Base-by-base conservation (phyloP, 37 sponge, comb jelly and placozoan genomes). In the Ephydatia muelleri region DNA sequence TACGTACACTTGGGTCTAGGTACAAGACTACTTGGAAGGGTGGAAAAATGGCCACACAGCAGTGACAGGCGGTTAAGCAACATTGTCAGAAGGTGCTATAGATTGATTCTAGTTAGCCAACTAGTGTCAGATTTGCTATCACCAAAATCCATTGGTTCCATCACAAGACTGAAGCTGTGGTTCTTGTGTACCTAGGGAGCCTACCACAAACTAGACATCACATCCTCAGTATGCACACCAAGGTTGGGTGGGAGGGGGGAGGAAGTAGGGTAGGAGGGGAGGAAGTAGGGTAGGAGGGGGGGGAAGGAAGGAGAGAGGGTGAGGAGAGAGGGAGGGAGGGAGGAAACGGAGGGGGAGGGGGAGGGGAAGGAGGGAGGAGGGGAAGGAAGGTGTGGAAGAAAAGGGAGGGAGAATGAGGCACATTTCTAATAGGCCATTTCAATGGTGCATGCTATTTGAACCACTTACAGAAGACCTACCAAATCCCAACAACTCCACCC, bases 311-410 rank as follows among this genome's bases (percentile, higher is more conserved):
- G 43, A 32, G 38, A 33, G n/a, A 33, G 49, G 27, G 26, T 30
- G 74, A 40, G 37, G 74, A 39, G 49, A 78, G 73, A 36, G 11
- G n/a, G 57, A 26, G 16, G 27, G 80, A 84, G 70, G 72, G 32
- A 75, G 33, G 34, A 28, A n/a, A 36, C 9, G 66, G 70, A 23
- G 66, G 33, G 37, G 37, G 33, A 74, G 75, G 11, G 2, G 32
- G 32, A 23, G 25, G 11, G 75, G 70, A 11, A 69, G 70, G 70
- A 11, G 5, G 70, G 27, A 11, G 9, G 9, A 69, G 70, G 66
- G 4, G 47, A 11, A 69, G 70, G 30, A 11, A 69, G 70, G 70
- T 30, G 70, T 12, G 30, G 9, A 69, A 11, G 30, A 29, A 11
- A 69, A 69, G 13, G 13, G 13, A 69, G 70, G 13, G 70, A 69